These are phyloP conservation scores for Lapara coniferarum DNA, from an alignment of 2,888 invertebrate genomes.

Conservation along the genomic window DNA sequence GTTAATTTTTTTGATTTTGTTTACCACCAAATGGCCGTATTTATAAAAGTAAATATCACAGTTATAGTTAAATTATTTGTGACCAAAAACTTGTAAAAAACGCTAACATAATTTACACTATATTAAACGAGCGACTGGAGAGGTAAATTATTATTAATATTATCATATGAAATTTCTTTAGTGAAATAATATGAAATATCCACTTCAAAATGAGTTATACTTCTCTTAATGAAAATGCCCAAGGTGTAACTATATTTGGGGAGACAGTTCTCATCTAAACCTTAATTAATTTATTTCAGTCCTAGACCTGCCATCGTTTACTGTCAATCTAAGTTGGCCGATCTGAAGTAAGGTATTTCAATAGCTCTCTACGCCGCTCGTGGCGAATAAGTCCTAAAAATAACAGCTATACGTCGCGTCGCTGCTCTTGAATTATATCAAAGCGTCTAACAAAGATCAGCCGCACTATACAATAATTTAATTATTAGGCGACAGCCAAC, in stretches of 20 bases:
- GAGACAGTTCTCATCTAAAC: neutral
- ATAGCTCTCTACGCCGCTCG: no score
- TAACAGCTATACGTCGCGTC: no score
- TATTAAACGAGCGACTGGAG: constrained; percentile 50
- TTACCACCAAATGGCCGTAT: constrained; percentile 78
- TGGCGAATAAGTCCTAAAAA: no score
- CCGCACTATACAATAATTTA: no score
- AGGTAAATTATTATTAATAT: constrained; percentile 32
- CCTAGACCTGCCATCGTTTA: neutral
- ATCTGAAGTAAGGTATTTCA: no score
- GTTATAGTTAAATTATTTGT: constrained; percentile 81
- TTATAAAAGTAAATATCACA: constrained; percentile 83
- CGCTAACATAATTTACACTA: constrained; percentile 38
- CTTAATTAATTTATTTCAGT: neutral
- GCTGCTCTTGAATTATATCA: no score
- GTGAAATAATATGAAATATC: neutral
- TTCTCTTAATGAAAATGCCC: neutral
- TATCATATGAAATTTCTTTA: neutral
- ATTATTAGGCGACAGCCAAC: no score
- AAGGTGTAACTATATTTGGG: neutral
- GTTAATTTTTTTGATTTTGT: constrained; percentile 59
- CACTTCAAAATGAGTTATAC: neutral
- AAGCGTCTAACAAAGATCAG: no score
- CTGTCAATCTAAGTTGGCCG: no score
- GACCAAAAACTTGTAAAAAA: constrained; percentile 71